Evolutionary conservation across 1,140 invertebrate species (phyloP).

Genomic region (Heliothis subflexa): DNA sequence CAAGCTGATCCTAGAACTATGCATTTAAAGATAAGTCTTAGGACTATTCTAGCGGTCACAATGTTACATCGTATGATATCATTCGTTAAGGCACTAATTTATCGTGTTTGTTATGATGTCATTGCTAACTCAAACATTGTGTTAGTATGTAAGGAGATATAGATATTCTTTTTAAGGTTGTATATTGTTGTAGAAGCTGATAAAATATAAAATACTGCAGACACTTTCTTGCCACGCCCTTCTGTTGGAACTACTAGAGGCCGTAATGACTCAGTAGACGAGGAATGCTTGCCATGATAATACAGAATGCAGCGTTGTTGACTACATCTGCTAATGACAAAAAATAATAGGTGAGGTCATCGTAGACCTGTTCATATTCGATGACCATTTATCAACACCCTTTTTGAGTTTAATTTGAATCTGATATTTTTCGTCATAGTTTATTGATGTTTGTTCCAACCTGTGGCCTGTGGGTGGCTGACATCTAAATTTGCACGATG

Average conservation of each 20-base stretch:
- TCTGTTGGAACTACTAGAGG: slow-evolving; percentile 30
- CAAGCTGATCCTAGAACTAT: slow-evolving; percentile 3
- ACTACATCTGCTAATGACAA: slow-evolving; percentile 60
- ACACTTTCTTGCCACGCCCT: slow-evolving; percentile 48
- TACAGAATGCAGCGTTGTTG: slow-evolving; percentile 21
- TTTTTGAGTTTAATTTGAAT: slow-evolving; percentile 25
- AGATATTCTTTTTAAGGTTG: slow-evolving; percentile 6
- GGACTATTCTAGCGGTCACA: slow-evolving; percentile 19
- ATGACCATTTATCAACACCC: slow-evolving; percentile 46
- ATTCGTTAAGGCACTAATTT: slow-evolving; percentile 46
- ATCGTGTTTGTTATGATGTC: slow-evolving; percentile 56
- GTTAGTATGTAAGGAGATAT: background rate
- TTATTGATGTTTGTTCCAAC: slow-evolving; percentile 53
- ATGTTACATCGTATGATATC: slow-evolving; percentile 56
- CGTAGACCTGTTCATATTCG: slow-evolving; percentile 54
- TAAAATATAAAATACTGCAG: background rate
- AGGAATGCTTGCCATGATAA: slow-evolving; percentile 53
- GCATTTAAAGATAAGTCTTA: slow-evolving; percentile 45
- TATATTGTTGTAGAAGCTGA: slow-evolving; percentile 4
- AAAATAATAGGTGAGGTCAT: slow-evolving; percentile 66
- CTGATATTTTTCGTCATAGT: slow-evolving; percentile 32
- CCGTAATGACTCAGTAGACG: slow-evolving; percentile 50
- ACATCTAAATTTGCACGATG: slow-evolving; percentile 53
- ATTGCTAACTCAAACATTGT: slow-evolving; percentile 48
- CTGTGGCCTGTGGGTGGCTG: slow-evolving; percentile 54